A percentile compares a stretch with the other conserved stretches of the same genome.
Conservation (phyloP, 2,888 invertebrate genomes). For the Oligia fasciuncula region DNA sequence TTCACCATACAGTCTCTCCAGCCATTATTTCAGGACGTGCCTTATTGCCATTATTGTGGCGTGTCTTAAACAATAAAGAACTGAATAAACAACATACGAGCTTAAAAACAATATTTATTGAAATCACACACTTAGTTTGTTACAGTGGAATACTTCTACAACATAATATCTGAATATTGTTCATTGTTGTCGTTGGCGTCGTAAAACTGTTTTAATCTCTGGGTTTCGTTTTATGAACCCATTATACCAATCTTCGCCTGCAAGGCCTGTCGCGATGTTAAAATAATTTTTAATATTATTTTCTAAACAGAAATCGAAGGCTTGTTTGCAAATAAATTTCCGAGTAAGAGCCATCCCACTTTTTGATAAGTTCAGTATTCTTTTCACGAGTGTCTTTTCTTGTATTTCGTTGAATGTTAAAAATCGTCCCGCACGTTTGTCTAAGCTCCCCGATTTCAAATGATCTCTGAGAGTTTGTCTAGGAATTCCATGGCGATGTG, state of each 20-base stretch:
- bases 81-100: neutral
- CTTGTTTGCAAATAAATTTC: conserved; percentile 16
- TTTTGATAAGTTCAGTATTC: neutral
- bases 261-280: conserved; percentile 8
- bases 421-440: conserved; percentile 1
- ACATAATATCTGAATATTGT: neutral
- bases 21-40: neutral
- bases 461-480: conserved; percentile 21
- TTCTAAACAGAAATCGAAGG: conserved; percentile 24
- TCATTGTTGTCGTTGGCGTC: neutral
- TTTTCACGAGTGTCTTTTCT: conserved; percentile 20
- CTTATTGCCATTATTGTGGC: neutral
- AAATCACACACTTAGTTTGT: neutral
- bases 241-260: conserved; percentile 13
- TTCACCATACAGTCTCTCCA: neutral
- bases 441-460: conserved; percentile 5
- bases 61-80: neutral
- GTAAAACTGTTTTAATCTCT: neutral
- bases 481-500: conserved; percentile 13
- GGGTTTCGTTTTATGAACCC: conserved; percentile 10
- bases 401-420: conserved; percentile 6
- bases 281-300: conserved; percentile 32
- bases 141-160: neutral
- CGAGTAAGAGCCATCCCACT: neutral
- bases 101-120: conserved; percentile 1